Percentiles rank a stretch among this genome's conserved stretches.
Conservation (phyloP, 2,888 invertebrate genomes). For the Apodemia duryi region DNA sequence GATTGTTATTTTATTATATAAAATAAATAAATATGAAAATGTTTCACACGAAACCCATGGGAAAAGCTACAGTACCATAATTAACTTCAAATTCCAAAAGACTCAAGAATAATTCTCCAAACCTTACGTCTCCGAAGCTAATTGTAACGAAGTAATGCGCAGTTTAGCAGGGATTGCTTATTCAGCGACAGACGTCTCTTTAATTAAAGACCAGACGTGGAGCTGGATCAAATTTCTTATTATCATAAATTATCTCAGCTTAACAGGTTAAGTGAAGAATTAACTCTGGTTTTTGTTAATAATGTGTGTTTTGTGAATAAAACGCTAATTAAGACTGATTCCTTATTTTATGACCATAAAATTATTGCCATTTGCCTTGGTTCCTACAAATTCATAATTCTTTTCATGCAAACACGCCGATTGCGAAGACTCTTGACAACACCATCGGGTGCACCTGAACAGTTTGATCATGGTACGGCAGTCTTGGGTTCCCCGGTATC, state of each 20-base stretch:
- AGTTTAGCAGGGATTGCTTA: constrained; percentile 7
- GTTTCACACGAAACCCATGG: not conserved
- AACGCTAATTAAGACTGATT: not conserved
- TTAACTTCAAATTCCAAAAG: constrained; percentile 4
- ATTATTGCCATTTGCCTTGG: too few species aligned
- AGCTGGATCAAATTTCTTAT: constrained; percentile 1
- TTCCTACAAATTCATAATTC: too few species aligned
- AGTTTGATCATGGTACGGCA: too few species aligned
- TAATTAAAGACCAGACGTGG: constrained; percentile 1
- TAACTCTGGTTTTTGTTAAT: not conserved
- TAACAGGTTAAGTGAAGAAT: not conserved
- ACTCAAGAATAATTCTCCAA: not conserved
- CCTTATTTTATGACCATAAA: not conserved
- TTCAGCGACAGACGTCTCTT: constrained; percentile 5
- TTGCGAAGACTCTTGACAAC: too few species aligned
- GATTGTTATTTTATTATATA: too few species aligned
- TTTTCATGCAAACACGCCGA: too few species aligned
- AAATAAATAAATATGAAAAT: not conserved
- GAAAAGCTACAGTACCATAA: not conserved
- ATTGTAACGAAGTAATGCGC: constrained; percentile 5
- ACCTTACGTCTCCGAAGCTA: not conserved
- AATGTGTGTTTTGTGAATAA: not conserved
- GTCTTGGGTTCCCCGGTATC: too few species aligned
- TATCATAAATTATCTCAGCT: not conserved
- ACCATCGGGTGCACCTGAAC: too few species aligned